Evolutionary conservation across 2,113 vertebrate species (phyloP).

Genomic region (Chelonoidis abingdonii): DNA sequence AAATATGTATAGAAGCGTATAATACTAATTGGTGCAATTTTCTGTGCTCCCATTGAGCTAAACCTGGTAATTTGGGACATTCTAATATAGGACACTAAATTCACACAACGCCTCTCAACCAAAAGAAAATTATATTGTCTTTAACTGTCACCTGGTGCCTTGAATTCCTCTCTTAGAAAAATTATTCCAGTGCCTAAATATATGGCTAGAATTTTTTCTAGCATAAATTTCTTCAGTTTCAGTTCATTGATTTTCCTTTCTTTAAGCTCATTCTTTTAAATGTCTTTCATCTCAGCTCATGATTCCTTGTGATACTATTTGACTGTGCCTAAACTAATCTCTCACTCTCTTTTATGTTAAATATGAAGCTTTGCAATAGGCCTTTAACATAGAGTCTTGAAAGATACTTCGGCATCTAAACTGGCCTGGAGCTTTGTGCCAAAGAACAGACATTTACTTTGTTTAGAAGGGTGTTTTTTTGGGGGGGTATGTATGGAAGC

Average conservation of each 20-base stretch:
- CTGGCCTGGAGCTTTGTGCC: background rate
- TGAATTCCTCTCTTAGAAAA: background rate
- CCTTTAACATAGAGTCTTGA: background rate
- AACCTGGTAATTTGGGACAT: background rate
- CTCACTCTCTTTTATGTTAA: background rate
- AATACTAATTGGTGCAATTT: background rate
- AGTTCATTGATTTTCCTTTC: background rate
- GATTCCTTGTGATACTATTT: background rate
- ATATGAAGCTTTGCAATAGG: background rate
- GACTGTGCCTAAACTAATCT: background rate
- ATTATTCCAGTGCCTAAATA: background rate
- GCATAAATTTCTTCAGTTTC: background rate
- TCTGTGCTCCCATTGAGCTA: background rate
- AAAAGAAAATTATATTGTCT: background rate
- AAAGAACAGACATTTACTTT: background rate
- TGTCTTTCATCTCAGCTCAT: background rate
- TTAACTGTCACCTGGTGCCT: background rate
- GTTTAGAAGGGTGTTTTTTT: rapidly evolving
- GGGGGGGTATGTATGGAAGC: background rate
- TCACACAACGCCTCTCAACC: background rate
- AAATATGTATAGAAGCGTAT: background rate
- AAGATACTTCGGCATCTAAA: background rate
- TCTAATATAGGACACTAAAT: background rate
- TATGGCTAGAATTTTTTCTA: background rate
- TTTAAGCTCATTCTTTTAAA: background rate